phyloP scores from a whole-genome alignment of 2,888 invertebrate species.

The Pasiphila rectangulata region DNA sequence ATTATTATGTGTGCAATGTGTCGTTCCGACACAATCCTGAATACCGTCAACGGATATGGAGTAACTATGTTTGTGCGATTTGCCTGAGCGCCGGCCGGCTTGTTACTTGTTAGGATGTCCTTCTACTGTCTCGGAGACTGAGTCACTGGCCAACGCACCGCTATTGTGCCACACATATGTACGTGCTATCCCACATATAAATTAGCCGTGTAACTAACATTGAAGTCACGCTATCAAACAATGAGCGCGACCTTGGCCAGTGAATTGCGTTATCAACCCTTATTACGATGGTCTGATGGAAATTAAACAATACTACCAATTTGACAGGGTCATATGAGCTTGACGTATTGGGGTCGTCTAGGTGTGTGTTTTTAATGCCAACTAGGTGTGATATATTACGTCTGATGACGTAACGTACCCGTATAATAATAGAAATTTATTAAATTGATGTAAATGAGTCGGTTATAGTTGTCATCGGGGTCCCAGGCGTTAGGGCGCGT shows the following conservation, averaged over 20 bases:
- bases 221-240: constrained; percentile 31
- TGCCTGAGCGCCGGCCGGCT: constrained; percentile 54
- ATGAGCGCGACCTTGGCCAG: constrained; percentile 32
- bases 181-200: constrained; percentile 52
- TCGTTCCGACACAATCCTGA: constrained; percentile 76
- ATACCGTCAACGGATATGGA: constrained; percentile 74
- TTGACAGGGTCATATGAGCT: constrained; percentile 20
- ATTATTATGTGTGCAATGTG: constrained; percentile 68
- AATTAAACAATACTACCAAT: constrained; percentile 27
- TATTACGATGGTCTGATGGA: constrained; percentile 23
- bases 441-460: constrained; percentile 44
- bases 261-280: constrained; percentile 34
- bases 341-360: constrained; percentile 30
- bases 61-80: constrained; percentile 74
- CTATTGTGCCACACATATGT: constrained; percentile 56
- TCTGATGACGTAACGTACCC: constrained; percentile 12
- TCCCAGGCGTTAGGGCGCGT: constrained; percentile 42
- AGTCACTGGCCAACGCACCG: constrained; percentile 58
- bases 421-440: constrained; percentile 31
- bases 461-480: constrained; percentile 37
- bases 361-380: constrained; percentile 23
- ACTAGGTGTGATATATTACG: constrained; percentile 17
- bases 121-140: constrained; percentile 67
- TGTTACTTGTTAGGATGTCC: constrained; percentile 63
- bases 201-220: constrained; percentile 33